phyloP scores from a whole-genome alignment of 2,888 invertebrate genomes.

The Bellardia bayeri region DNA sequence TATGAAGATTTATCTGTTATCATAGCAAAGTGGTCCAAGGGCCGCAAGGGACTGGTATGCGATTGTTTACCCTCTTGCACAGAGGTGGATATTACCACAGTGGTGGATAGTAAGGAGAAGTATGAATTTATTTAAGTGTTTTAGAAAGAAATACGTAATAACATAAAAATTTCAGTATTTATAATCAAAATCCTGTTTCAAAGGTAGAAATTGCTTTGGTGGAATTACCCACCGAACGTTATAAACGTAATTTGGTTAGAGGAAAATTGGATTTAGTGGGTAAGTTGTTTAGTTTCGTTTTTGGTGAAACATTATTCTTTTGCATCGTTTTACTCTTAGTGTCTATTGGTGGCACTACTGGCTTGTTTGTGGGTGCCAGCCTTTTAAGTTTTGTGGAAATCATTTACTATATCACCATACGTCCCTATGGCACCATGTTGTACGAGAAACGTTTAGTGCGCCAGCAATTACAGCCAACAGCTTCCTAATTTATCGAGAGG shows the following conservation, averaged over 20 bases:
- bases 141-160: too few relatives aligned
- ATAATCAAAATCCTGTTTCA: conserved; percentile 80
- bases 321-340: conserved; percentile 83
- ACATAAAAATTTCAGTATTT: conserved; percentile 75
- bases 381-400: conserved; percentile 88
- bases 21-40: conserved; percentile 87
- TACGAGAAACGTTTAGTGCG: conserved; percentile 75
- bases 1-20: conserved; percentile 87
- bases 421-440: conserved; percentile 80
- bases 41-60: conserved; percentile 87
- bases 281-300: conserved; percentile 81
- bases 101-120: conserved; percentile 84
- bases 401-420: conserved; percentile 86
- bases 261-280: conserved; percentile 90
- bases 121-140: conserved; percentile 48
- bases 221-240: conserved; percentile 88
- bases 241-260: conserved; percentile 89
- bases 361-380: conserved; percentile 88
- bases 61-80: conserved; percentile 89
- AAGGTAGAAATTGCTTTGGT: conserved; percentile 87
- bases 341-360: conserved; percentile 88
- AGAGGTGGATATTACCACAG: conserved; percentile 88
- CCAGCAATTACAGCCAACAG: conserved; percentile 53
- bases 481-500: neutral
- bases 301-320: neutral